Conservation (phyloP, 2,888 invertebrate species). For the Drosophila robusta region DNA sequence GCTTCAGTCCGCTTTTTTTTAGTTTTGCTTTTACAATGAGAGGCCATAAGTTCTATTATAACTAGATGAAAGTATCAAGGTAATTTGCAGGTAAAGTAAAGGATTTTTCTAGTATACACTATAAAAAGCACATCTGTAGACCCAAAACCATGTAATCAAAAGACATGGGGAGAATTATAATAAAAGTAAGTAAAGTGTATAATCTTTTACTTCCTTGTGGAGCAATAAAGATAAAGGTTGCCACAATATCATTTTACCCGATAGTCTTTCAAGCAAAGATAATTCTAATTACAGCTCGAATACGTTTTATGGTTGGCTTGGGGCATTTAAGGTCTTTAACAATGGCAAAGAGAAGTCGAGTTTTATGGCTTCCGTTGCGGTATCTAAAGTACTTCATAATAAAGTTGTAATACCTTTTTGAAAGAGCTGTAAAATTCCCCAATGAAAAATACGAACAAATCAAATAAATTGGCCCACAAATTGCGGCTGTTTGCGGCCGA, state of each 20-base stretch:
- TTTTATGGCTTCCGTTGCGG: constrained; percentile 10
- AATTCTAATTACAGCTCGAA: background rate
- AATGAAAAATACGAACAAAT: constrained; percentile 17
- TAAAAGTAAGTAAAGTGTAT: background rate
- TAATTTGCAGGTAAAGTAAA: too few species aligned
- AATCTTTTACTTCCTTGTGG: background rate
- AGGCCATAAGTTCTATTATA: too few species aligned
- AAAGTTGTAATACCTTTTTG: constrained; percentile 4
- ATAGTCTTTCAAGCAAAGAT: background rate
- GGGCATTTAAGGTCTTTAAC: background rate
- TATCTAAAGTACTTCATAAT: constrained; percentile 6
- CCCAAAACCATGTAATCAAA: too few species aligned
- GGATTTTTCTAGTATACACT: too few species aligned
- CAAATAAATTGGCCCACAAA: constrained; percentile 38
- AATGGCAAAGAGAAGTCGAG: constrained; percentile 8
- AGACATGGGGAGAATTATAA: too few species aligned
- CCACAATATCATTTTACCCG: background rate
- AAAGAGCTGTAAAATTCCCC: constrained; percentile 4
- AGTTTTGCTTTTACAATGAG: too few species aligned
- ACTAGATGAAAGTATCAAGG: too few species aligned
- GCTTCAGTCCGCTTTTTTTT: too few species aligned
- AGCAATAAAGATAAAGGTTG: background rate
- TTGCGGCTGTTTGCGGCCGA: constrained; percentile 30
- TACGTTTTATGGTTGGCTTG: background rate
- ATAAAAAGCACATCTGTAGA: too few species aligned